Evolutionary conservation across 1,140 invertebrate species (phyloP).

Genomic region (Diploscapter pachys): DNA sequence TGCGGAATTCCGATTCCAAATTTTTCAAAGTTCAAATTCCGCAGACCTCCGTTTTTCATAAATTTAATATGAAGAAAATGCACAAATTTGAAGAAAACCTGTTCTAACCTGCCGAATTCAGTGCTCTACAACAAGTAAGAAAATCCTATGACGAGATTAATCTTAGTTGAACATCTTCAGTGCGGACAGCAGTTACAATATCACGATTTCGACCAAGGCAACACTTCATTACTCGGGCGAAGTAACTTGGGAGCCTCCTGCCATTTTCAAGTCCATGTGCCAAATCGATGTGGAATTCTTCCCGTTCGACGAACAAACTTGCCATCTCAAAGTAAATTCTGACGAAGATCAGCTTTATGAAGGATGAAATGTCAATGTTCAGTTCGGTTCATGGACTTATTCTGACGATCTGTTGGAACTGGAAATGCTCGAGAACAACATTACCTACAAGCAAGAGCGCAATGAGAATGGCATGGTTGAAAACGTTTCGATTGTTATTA

Average conservation of each 20-base stretch:
- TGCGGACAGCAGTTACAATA: constrained; percentile 65
- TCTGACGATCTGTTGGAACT: constrained; percentile 64
- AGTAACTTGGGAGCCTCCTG: constrained; percentile 93
- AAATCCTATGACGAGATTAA: constrained; percentile 8
- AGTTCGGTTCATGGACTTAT: constrained; percentile 95
- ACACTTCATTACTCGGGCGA: constrained; percentile 75
- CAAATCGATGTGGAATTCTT: constrained; percentile 81
- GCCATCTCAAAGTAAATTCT: no score
- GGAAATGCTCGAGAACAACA: constrained; percentile 47
- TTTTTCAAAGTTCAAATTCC: no score
- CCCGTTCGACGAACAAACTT: background rate
- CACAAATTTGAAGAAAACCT: no score
- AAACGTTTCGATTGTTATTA: constrained; percentile 52
- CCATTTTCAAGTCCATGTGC: constrained; percentile 96
- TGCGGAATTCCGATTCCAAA: no score
- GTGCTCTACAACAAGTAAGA: constrained; percentile 46
- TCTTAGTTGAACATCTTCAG: constrained; percentile 48
- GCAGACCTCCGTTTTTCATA: no score
- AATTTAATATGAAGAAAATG: no score
- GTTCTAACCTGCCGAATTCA: no score
- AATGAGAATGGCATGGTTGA: constrained; percentile 50
- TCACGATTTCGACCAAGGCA: constrained; percentile 65
- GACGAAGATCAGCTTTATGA: no score
- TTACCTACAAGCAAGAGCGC: constrained; percentile 41
- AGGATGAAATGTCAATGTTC: no score